Conservation (phyloP, 2,113 vertebrate species). For the Eptatretus burgeri region DNA sequence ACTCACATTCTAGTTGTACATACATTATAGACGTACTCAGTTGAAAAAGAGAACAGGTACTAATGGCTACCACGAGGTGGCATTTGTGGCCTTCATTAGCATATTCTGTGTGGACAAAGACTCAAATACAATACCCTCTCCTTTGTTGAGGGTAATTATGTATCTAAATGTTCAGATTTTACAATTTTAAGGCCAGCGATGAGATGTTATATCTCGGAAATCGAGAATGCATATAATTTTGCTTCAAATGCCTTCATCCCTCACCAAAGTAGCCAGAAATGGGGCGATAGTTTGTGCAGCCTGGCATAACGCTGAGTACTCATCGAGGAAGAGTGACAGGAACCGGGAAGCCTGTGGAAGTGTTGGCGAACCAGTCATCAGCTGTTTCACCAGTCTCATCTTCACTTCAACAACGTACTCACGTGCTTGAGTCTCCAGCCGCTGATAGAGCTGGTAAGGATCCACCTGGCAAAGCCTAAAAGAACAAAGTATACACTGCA, state of each 20-base stretch:
- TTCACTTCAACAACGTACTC: conserved; percentile 91
- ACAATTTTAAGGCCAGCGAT: too few species aligned
- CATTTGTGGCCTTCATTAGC: too few species aligned
- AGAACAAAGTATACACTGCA: neutral
- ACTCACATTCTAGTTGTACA: too few species aligned
- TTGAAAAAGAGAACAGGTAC: too few species aligned
- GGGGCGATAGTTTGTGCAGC: conserved; percentile 74
- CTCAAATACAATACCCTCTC: too few species aligned
- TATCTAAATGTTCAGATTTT: too few species aligned
- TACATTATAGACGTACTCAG: too few species aligned
- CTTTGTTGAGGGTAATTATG: too few species aligned
- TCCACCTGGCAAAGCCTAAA: conserved; percentile 68
- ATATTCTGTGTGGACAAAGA: too few species aligned
- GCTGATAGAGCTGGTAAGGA: conserved; percentile 80
- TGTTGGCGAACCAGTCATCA: conserved; percentile 38
- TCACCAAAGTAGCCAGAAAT: conserved; percentile 78
- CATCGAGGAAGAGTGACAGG: conserved; percentile 68
- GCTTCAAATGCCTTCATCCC: conserved; percentile 11
- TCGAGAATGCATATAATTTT: too few species aligned
- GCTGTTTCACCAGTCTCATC: conserved; percentile 55
- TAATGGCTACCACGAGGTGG: too few species aligned
- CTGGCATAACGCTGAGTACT: conserved; percentile 70
- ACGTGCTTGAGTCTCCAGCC: conserved; percentile 66
- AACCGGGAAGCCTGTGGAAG: conserved; percentile 64
- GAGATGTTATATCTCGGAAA: too few species aligned